Percentiles rank a stretch among this genome's conserved stretches.
These are phyloP conservation scores for Dufourea novaeangliae DNA, from an alignment of 1,140 invertebrate species.

Conservation along the genomic window DNA sequence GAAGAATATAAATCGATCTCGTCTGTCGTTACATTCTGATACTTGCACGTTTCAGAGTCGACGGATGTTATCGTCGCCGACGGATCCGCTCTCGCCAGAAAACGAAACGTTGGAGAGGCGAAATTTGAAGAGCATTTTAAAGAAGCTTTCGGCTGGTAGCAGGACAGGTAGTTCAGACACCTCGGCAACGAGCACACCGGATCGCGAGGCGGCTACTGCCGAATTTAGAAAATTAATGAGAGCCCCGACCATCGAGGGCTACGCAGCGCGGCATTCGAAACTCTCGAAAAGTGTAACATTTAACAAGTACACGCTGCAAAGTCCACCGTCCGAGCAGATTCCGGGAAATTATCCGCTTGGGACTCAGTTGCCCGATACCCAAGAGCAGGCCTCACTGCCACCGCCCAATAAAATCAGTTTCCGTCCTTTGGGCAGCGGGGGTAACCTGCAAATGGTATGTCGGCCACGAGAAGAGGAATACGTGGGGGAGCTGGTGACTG, in stretches of 20 bases:
- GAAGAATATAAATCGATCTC: too few species aligned
- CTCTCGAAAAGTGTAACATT: constrained; percentile 94
- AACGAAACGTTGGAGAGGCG: constrained; percentile 92
- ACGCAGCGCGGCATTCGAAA: constrained; percentile 92
- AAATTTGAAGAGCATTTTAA: constrained; percentile 92
- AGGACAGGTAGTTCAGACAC: constrained; percentile 79
- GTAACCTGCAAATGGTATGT: constrained; percentile 70
- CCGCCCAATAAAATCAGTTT: constrained; percentile 79
- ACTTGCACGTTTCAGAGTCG: constrained; percentile 21
- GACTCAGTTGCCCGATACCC: constrained; percentile 65
- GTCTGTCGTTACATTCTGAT: too few species aligned
- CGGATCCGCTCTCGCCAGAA: constrained; percentile 84
- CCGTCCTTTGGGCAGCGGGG: constrained; percentile 78
- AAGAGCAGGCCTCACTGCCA: constrained; percentile 73
- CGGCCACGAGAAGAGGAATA: constrained; percentile 86
- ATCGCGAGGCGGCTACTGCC: constrained; percentile 79
- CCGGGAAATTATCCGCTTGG: constrained; percentile 57
- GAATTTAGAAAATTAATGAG: constrained; percentile 86
- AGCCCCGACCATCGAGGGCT: constrained; percentile 92
- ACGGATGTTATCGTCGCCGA: neutral
- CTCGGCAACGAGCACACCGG: constrained; percentile 72
- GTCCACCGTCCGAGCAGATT: constrained; percentile 84
- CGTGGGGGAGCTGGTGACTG: constrained; percentile 87
- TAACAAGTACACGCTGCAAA: constrained; percentile 90
- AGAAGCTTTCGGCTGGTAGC: constrained; percentile 88